Evolutionary conservation across 2,797 vertebrate genomes (phyloP).

Genomic region (Etheostoma perlongum): DNA sequence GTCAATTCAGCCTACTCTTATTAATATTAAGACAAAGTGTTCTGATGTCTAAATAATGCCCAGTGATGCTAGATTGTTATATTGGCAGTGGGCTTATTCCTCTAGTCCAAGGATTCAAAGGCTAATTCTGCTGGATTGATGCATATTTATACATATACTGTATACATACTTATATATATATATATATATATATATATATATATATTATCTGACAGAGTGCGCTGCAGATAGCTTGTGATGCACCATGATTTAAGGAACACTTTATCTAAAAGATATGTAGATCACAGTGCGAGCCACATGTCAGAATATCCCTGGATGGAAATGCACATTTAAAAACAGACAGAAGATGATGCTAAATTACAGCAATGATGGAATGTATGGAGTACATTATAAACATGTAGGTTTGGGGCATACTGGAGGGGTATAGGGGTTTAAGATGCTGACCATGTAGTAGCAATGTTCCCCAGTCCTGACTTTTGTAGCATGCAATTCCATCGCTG

Average conservation of each 20-base stretch:
- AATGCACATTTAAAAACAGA: neutral
- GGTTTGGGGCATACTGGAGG: neutral
- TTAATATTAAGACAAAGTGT: neutral
- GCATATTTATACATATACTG: neutral
- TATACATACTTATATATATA: no score
- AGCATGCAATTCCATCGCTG: neutral
- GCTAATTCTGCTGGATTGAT: neutral
- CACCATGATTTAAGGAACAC: neutral
- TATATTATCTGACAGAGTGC: neutral
- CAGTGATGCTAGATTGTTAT: neutral
- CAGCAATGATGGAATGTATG: neutral
- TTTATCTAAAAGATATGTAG: slow-evolving; percentile 12
- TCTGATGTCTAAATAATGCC: neutral
- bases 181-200: no score
- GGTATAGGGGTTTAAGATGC: neutral
- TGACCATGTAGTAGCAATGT: neutral
- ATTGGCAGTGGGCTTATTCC: neutral
- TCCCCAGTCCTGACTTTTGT: neutral
- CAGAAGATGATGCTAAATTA: neutral
- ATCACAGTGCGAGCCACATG: neutral
- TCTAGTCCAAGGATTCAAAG: neutral
- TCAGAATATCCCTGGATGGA: neutral
- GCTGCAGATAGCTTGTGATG: neutral
- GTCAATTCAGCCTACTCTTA: neutral
- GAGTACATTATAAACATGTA: neutral